Evolutionary conservation across 2,888 invertebrate genomes (phyloP).

Genomic region (Erebia palarica): DNA sequence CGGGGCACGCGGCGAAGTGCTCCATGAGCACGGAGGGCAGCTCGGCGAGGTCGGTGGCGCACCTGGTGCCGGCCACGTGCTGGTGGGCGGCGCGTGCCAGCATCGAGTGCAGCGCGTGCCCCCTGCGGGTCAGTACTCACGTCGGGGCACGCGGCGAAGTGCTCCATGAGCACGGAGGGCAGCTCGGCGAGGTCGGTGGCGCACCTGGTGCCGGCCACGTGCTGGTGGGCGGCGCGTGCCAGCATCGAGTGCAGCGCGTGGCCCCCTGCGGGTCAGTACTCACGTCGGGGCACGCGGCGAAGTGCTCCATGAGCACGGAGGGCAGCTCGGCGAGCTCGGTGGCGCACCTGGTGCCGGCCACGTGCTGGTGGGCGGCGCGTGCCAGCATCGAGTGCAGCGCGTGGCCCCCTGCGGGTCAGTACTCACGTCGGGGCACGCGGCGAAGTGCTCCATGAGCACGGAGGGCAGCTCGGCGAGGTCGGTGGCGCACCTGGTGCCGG

Average conservation of each 20-base stretch:
- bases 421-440: slow-evolving; percentile 89
- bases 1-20: slow-evolving; percentile 95
- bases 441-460: slow-evolving; percentile 99
- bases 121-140: slow-evolving; percentile 77
- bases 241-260: slow-evolving; percentile 99
- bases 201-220: slow-evolving; percentile 98
- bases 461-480: slow-evolving; percentile 99
- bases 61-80: slow-evolving; percentile 98
- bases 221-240: slow-evolving; percentile 96
- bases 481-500: slow-evolving; percentile 97
- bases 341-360: slow-evolving; percentile 97
- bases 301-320: slow-evolving; percentile 99
- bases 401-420: too few relatives aligned
- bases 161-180: slow-evolving; percentile 99
- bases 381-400: slow-evolving; percentile 94
- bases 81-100: slow-evolving; percentile 96
- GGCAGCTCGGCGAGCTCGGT: slow-evolving; percentile 99
- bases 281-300: slow-evolving; percentile 93
- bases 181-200: slow-evolving; percentile 99
- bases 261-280: slow-evolving; percentile 77
- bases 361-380: slow-evolving; percentile 97
- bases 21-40: slow-evolving; percentile 99
- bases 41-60: slow-evolving; percentile 98
- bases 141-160: slow-evolving; percentile 94
- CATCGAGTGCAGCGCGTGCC: slow-evolving; percentile 99